Evolutionary conservation across 37 sponge, comb jelly and placozoan genomes (phyloP), one percentile per base, ranked within the genome.

Genomic region (Hormiphora californensis): DNA sequence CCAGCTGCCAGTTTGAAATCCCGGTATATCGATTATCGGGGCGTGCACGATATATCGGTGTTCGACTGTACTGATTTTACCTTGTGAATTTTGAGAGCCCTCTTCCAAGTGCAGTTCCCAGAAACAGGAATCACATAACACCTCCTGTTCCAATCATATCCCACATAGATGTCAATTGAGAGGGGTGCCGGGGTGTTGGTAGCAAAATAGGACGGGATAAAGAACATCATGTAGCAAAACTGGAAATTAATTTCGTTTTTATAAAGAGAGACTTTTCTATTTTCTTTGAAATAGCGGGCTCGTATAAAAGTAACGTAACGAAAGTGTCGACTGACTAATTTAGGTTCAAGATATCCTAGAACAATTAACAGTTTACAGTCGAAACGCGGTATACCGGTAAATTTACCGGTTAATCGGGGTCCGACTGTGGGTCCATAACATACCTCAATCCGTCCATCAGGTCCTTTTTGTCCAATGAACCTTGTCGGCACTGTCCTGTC

Each of bases 221-320:
- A 65, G 67, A 65, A 65, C 67, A 65, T 65, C 67, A 65, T 15
- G 67, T 65, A 38, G 37, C 67, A 65, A 17, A 36, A 33, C 67
- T 65, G 67, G 37, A 38, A n/a, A n/a, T n/a, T n/a, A n/a, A n/a
- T n/a, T n/a, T n/a, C n/a, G n/a, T n/a, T n/a, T n/a, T n/a, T n/a
- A n/a, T n/a, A n/a, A n/a, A n/a, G n/a, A n/a, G n/a, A n/a, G n/a
- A n/a, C n/a, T n/a, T n/a, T n/a, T n/a, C n/a, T n/a, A n/a, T n/a
- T n/a, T n/a, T n/a, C n/a, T n/a, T n/a, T n/a, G n/a, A n/a, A n/a
- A n/a, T n/a, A n/a, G n/a, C n/a, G n/a, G n/a, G n/a, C n/a, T n/a
- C n/a, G n/a, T n/a, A n/a, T n/a, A n/a, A n/a, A n/a, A n/a, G n/a
- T n/a, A n/a, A n/a, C n/a, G n/a, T n/a, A n/a, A n/a, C n/a, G n/a